phyloP scores from a whole-genome alignment of 2,113 vertebrate species.

The Pachypanchax playfairii region DNA sequence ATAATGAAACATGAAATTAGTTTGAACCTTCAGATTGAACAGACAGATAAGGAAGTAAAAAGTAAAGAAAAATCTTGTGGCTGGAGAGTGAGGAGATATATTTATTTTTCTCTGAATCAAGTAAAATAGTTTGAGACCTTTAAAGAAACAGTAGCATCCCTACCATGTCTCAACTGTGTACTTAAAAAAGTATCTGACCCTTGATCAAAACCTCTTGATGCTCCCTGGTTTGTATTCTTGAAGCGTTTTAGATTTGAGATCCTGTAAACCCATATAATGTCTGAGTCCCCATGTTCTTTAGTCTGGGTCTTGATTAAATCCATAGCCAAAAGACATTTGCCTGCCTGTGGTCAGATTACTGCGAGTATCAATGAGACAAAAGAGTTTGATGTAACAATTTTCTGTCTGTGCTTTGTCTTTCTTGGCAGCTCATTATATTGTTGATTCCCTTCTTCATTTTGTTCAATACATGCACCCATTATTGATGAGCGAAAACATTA shows the following conservation, averaged over 20 bases:
- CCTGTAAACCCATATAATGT: conserved; percentile 42
- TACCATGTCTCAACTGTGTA: no score
- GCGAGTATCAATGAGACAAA: conserved; percentile 69
- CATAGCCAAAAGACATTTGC: conserved; percentile 44
- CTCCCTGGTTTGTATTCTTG: conserved; percentile 7
- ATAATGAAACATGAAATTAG: no score
- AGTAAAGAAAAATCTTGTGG: no score
- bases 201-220: neutral
- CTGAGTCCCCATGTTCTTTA: conserved; percentile 44
- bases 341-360: conserved; percentile 58
- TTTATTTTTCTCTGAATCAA: no score
- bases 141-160: no score
- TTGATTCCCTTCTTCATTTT: conserved; percentile 43
- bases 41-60: no score
- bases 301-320: conserved; percentile 67
- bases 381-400: conserved; percentile 53
- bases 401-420: conserved; percentile 62
- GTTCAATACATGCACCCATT: neutral
- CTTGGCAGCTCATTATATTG: conserved; percentile 51
- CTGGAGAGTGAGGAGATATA: no score
- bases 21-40: no score
- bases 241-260: conserved; percentile 47
- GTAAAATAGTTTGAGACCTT: no score
- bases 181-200: neutral
- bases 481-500: neutral